phyloP scores from a whole-genome alignment of 2,797 vertebrate species.

The Huso huso region DNA sequence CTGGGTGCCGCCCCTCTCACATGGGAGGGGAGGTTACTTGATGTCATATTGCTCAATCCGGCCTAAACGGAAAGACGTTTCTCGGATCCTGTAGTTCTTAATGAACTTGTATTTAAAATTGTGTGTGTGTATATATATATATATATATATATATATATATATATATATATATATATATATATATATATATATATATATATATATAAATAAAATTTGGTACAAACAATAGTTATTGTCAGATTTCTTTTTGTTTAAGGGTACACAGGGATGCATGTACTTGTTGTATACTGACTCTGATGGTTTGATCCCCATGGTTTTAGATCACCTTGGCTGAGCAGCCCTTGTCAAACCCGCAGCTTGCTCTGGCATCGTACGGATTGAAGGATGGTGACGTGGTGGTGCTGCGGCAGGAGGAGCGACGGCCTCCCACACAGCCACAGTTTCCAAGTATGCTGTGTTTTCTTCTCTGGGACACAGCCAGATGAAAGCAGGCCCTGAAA shows the following conservation, averaged over 20 bases:
- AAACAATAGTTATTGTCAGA: no score
- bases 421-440: slow-evolving; percentile 54
- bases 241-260: no score
- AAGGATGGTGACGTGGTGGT: slow-evolving; percentile 95
- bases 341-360: slow-evolving; percentile 82
- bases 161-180: no score
- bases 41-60: neutral
- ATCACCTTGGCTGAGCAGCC: slow-evolving; percentile 83
- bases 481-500: no score
- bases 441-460: slow-evolving; percentile 51
- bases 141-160: no score
- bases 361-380: slow-evolving; percentile 85
- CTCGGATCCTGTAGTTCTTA: no score
- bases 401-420: slow-evolving; percentile 75
- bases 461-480: neutral
- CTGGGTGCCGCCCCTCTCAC: neutral
- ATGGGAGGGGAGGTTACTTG: neutral
- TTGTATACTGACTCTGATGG: neutral
- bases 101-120: no score
- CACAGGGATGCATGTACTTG: no score
- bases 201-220: no score
- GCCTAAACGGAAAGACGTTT: neutral
- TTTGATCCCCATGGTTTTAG: slow-evolving; percentile 40
- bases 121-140: no score
- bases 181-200: no score